Evolutionary conservation across 1,140 invertebrate genomes (phyloP), one percentile per base, ranked within the genome.

Genomic region (Asbolus verrucosus): DNA sequence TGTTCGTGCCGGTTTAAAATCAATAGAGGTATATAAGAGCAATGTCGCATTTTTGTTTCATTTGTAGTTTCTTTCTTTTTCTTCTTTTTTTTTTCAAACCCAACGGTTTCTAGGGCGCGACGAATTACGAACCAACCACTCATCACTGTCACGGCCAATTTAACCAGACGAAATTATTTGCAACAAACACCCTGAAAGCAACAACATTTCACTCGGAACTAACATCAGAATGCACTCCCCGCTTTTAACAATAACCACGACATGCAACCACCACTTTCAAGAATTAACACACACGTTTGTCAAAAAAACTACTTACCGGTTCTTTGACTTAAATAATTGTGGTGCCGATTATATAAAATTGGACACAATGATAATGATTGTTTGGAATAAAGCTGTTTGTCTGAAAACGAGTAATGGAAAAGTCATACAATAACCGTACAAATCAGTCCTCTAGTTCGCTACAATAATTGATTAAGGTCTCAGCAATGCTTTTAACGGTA

Each of bases 21-120:
- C 46, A 54, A 54, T 54, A 50, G 43, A 50, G 16, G 43, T 50
- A 54, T 27, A 27, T 19, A 27, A 54, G 46, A 54, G 46, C 46
- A 54, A 27, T 54, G 46, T 54, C 46, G 46, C 21, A 27, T 54
- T 54, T 43, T 54, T 54, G 46, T 27, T 54, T 54, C 46, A 27
- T 54, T 54, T 24, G 19, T 54, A 54, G 18, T 54, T 27, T n/a
- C 46, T 54, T 54, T 2, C 11, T 27, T 54, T 54, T 54, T 54
- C 27, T 24, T 18, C 11, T 16, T 16, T 11, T 36, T 36, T 36
- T 36, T 36, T 36, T 27, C 24, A 27, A 27, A 27, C 8, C 3
- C 3, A 27, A 36, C 2, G 2, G 33, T 36, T 36, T 36, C 33
- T 36, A 11, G 33, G 33, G 33, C 33, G 33, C 33, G 33, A 6